phyloP scores from a whole-genome alignment of 2,888 invertebrate species.

The Phengaris arion region DNA sequence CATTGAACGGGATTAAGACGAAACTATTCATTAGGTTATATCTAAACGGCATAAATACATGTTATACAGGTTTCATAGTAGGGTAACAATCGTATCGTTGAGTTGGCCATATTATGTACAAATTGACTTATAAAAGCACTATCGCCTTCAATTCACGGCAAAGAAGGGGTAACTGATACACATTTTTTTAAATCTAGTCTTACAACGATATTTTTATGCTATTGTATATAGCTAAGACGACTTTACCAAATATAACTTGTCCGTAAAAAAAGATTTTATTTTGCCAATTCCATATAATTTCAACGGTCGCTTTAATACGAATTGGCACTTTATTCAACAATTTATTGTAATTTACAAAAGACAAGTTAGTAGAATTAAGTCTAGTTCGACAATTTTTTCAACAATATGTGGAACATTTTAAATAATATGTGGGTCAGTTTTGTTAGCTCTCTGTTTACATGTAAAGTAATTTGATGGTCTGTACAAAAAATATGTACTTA shows the following conservation, averaged over 20 bases:
- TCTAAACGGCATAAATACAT: not conserved
- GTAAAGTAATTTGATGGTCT: not conserved
- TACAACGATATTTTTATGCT: no score
- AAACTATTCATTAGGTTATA: not conserved
- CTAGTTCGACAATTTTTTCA: not conserved
- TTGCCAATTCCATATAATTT: not conserved
- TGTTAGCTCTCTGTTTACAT: not conserved
- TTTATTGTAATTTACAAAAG: conserved; percentile 22
- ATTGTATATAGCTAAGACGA: not conserved
- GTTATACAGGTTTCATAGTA: conserved; percentile 3
- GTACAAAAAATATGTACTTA: no score
- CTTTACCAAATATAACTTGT: not conserved
- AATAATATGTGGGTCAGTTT: not conserved
- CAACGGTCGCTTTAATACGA: conserved; percentile 4
- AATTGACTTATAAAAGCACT: not conserved
- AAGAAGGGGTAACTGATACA: no score
- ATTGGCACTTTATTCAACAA: conserved; percentile 8
- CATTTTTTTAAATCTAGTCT: no score
- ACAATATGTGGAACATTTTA: not conserved
- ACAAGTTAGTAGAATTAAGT: not conserved
- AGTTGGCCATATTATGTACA: not conserved
- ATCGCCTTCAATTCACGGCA: not conserved
- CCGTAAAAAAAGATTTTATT: not conserved
- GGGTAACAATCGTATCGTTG: not conserved
- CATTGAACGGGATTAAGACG: conserved; percentile 32